These are phyloP conservation scores for Paedocypris micromegethes DNA, from an alignment of 2,797 vertebrate genomes.

Conservation along the genomic window DNA sequence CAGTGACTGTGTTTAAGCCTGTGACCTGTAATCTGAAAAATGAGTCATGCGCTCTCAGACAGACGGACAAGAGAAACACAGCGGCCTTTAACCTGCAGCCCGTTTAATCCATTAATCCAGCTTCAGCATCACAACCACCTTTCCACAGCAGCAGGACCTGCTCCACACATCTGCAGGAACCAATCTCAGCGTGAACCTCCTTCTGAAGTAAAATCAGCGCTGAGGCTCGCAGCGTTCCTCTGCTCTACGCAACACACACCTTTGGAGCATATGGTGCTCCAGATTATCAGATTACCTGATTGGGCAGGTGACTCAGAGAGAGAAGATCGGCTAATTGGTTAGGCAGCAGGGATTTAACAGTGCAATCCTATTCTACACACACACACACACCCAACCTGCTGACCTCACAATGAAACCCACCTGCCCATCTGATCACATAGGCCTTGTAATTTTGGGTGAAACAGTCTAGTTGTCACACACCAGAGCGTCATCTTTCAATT, in stretches of 20 bases:
- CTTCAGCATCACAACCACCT: not conserved
- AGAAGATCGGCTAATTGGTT: constrained; percentile 77
- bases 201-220: too few relatives aligned
- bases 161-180: not conserved
- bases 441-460: too few relatives aligned
- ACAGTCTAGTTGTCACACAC: constrained; percentile 8
- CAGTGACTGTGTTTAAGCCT: constrained; percentile 10
- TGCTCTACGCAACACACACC: not conserved
- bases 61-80: not conserved
- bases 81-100: constrained; percentile 1
- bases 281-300: constrained; percentile 82
- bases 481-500: too few relatives aligned
- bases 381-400: constrained; percentile 16
- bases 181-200: not conserved
- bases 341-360: constrained; percentile 68
- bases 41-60: not conserved
- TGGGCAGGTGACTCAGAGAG: constrained; percentile 75
- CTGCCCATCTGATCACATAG: constrained; percentile 18
- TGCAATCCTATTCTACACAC: constrained; percentile 64
- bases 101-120: constrained; percentile 22
- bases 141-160: constrained; percentile 6
- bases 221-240: too few relatives aligned
- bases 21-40: constrained; percentile 5
- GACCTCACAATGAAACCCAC: constrained; percentile 25
- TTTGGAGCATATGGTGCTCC: constrained; percentile 74